Conservation (phyloP, 2,797 vertebrate species). For the Macropodus opercularis region DNA sequence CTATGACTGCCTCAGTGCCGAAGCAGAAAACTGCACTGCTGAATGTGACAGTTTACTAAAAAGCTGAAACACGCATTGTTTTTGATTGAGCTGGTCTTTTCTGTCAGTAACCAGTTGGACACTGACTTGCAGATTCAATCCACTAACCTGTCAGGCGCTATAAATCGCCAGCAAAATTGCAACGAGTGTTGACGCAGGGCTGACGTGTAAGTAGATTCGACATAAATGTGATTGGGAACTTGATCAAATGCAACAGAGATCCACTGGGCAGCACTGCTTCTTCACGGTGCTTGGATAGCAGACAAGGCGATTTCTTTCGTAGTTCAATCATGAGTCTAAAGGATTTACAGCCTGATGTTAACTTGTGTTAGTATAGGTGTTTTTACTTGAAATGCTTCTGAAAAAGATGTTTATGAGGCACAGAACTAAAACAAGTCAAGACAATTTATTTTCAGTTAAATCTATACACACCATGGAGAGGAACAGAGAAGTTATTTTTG, state of each 20-base stretch:
- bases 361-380: constrained; percentile 11
- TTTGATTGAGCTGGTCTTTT: constrained; percentile 25
- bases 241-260: constrained; percentile 63
- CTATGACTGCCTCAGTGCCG: too few species aligned
- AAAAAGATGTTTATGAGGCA: constrained; percentile 23
- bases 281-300: constrained; percentile 38
- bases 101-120: constrained; percentile 34
- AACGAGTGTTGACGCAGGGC: constrained; percentile 36
- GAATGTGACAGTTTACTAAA: constrained; percentile 34
- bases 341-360: constrained; percentile 13
- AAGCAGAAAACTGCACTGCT: constrained; percentile 32
- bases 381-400: constrained; percentile 21
- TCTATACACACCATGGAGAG: constrained; percentile 50
- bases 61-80: constrained; percentile 44
- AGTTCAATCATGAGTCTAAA: constrained; percentile 24
- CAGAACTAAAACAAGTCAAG: constrained; percentile 28
- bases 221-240: constrained; percentile 61
- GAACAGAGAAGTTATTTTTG: constrained; percentile 67
- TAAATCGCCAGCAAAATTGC: constrained; percentile 47
- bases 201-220: constrained; percentile 48
- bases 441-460: constrained; percentile 52
- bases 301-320: constrained; percentile 48
- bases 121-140: constrained; percentile 47
- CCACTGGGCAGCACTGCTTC: constrained; percentile 32
- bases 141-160: constrained; percentile 52